Base-by-base conservation (phyloP, 1,140 invertebrate species). In the Oppia nitens region DNA sequence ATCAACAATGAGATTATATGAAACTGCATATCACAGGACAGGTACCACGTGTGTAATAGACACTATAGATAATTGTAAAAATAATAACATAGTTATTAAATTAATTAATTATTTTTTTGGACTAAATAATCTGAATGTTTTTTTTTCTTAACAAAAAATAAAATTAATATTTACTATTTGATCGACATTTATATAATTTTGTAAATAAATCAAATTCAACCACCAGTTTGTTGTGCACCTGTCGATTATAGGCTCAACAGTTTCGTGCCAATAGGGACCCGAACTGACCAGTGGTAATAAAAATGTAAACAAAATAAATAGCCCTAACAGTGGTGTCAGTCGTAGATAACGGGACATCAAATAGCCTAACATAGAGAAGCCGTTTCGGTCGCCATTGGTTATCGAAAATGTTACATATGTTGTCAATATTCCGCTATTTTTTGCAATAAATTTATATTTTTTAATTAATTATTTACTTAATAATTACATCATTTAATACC, bases 21-120 rank as follows among this genome's bases (percentile, higher is more conserved):
- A 45, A 72, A 67, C 64, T 72, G 71, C 58, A 72, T 67, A 60
- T 72, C 71, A 48, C 65, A 65, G 0, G 68, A 70, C 21, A 69
- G 64, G 61, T 69, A 72, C 68, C 69, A 72, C 4, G 70, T 64
- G 60, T 70, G 69, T 12, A 60, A 61, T 40, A 69, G 60, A 55
- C 71, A 72, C 70, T 67, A 55, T 20, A n/a, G 47, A 55, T 14
- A 40, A 59, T 49, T 2, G 17, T 40, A 40, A 40, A 40, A 17
- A 40, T 40, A 9, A 40, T 9, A 17, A 40, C 6, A 40, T 9
- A 40, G 6, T 40, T 9, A 9, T 40, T 17, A 40, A 6, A 9
- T n/a, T n/a, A n/a, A n/a, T n/a, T n/a, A n/a, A n/a, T n/a, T n/a
- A n/a, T n/a, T n/a, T n/a, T n/a, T n/a, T n/a, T n/a, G n/a, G 17